A percentile compares a stretch with the other conserved stretches of the same genome.
These are phyloP conservation scores for Rhorus exstirpatorius DNA, from an alignment of 2,888 invertebrate species.

Conservation along the genomic window DNA sequence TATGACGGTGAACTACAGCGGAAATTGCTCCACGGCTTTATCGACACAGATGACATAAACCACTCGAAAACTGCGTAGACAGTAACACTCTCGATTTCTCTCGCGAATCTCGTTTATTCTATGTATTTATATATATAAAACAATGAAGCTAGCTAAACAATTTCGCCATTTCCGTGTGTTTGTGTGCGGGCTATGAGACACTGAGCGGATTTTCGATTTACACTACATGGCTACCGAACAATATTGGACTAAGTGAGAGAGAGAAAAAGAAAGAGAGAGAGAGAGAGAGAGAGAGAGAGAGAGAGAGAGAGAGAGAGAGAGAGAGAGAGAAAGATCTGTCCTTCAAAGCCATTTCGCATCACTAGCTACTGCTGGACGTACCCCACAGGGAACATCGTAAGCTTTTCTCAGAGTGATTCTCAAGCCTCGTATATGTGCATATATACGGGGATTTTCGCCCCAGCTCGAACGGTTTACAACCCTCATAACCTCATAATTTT, in stretches of 20 bases:
- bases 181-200: not conserved
- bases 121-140: slow-evolving; percentile 3
- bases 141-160: slow-evolving; percentile 31
- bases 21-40: slow-evolving; percentile 50
- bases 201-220: slow-evolving; percentile 40
- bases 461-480: not conserved
- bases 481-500: not conserved
- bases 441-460: slow-evolving; percentile 4
- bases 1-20: slow-evolving; percentile 19
- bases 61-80: slow-evolving; percentile 28
- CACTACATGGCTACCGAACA: slow-evolving; percentile 25
- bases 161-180: slow-evolving; percentile 21
- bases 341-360: slow-evolving; percentile 15
- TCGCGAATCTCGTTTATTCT: slow-evolving; percentile 3
- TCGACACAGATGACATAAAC: slow-evolving; percentile 33
- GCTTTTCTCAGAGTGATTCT: slow-evolving; percentile 49
- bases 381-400: slow-evolving; percentile 31
- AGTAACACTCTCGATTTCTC: slow-evolving; percentile 37
- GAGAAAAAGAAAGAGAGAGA: not conserved
- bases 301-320: too few relatives aligned
- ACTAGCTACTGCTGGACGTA: slow-evolving; percentile 16
- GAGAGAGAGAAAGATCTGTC: slow-evolving; percentile 24
- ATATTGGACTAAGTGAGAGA: slow-evolving; percentile 15
- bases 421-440: not conserved
- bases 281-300: too few relatives aligned